phyloP scores from a whole-genome alignment of 2,888 invertebrate genomes.

The Stenichneumon culpator region DNA sequence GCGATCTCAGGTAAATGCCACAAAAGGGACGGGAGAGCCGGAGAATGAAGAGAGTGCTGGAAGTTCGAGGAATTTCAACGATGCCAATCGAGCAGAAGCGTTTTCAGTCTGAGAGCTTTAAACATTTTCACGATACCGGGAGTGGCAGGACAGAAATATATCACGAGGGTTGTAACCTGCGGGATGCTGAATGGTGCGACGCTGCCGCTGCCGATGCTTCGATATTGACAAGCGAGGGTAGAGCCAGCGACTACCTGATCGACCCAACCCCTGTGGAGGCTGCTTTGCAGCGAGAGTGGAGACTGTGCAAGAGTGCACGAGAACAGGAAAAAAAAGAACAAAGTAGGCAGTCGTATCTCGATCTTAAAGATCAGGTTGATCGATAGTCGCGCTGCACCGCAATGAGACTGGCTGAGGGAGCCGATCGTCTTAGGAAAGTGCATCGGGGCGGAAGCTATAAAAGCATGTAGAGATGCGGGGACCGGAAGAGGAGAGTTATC shows the following conservation, averaged over 20 bases:
- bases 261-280: constrained; percentile 39
- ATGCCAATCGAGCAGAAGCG: constrained; percentile 39
- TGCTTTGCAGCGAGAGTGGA: not conserved
- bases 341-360: constrained; percentile 3
- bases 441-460: not conserved
- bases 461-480: not conserved
- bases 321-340: not conserved
- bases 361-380: constrained; percentile 20
- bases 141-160: not conserved
- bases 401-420: not conserved
- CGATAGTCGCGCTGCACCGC: constrained; percentile 14
- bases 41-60: constrained; percentile 11
- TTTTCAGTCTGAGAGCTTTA: constrained; percentile 12
- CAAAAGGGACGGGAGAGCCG: constrained; percentile 34
- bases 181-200: constrained; percentile 11
- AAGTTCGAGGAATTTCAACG: constrained; percentile 34
- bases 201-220: not conserved
- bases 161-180: constrained; percentile 16
- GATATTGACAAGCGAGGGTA: constrained; percentile 22
- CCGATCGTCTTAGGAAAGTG: not conserved
- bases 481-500: constrained; percentile 4
- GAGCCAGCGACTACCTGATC: constrained; percentile 39
- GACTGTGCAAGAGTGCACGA: not conserved
- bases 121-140: constrained; percentile 29
- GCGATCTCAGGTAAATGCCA: constrained; percentile 20